phyloP scores from a whole-genome alignment of 2,888 invertebrate species.

The Rapana venosa region DNA sequence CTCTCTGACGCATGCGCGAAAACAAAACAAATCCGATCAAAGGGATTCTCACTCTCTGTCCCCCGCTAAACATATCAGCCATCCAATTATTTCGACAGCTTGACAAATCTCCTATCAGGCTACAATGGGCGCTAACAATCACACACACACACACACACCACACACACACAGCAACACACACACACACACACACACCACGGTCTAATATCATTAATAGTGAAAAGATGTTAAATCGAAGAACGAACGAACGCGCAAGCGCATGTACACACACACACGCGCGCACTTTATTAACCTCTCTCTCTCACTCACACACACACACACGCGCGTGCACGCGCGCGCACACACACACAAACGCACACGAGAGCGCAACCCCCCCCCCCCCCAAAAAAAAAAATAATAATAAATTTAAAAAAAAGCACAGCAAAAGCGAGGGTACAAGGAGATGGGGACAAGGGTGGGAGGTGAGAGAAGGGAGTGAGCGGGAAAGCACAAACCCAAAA shows the following conservation, averaged over 20 bases:
- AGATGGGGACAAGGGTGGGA: too few relatives aligned
- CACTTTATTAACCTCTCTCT: neutral
- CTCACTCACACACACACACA: neutral
- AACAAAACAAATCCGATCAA: neutral
- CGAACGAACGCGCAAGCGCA: too few relatives aligned
- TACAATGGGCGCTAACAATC: neutral
- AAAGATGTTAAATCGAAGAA: too few relatives aligned
- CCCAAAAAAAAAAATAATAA: neutral
- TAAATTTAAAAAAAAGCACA: neutral
- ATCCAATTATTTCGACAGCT: conserved; percentile 8
- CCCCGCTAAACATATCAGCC: conserved; percentile 2
- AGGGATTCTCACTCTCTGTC: neutral
- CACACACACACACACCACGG: neutral
- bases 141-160: neutral
- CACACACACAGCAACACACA: neutral
- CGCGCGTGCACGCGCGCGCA: neutral
- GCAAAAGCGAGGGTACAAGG: neutral
- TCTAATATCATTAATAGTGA: too few relatives aligned
- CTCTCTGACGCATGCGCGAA: neutral
- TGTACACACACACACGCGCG: too few relatives aligned
- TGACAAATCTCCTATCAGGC: conserved; percentile 18
- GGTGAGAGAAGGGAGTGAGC: neutral
- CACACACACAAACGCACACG: neutral
- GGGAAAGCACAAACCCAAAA: neutral
- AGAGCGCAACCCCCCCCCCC: neutral